A percentile compares a stretch with the other conserved stretches of the same genome.
Evolutionary conservation across 2,113 vertebrate genomes (phyloP).

Genomic region (Corvus moneduloides): DNA sequence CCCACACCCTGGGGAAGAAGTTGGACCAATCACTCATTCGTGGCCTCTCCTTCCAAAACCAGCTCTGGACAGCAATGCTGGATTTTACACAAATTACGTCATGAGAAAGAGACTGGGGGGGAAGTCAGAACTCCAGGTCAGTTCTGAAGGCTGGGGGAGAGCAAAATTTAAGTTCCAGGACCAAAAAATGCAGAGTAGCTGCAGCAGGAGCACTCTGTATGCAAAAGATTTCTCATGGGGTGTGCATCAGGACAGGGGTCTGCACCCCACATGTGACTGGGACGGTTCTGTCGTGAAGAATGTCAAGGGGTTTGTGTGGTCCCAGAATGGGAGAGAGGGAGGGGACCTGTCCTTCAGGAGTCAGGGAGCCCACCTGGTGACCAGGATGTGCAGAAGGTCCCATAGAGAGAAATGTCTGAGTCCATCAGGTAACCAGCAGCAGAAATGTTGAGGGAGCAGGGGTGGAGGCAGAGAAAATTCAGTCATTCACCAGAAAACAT

Average conservation of each 20-base stretch:
- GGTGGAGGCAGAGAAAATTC: background rate
- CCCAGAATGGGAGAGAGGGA: background rate
- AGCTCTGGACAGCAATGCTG: background rate
- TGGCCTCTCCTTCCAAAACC: background rate
- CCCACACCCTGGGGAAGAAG: background rate
- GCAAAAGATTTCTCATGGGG: background rate
- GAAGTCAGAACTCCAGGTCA: background rate
- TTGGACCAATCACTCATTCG: background rate
- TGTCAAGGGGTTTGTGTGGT: background rate
- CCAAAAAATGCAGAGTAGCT: background rate
- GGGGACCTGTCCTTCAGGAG: background rate
- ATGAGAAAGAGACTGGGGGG: rapidly evolving
- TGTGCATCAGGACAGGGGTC: background rate
- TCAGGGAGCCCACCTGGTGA: background rate
- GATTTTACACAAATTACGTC: background rate
- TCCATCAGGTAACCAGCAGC: background rate
- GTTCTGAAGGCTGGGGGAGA: background rate
- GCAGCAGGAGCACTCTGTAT: background rate
- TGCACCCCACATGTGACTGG: background rate
- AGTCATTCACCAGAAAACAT: background rate
- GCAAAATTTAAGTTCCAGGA: background rate
- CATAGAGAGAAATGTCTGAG: background rate
- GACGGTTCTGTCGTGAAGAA: background rate
- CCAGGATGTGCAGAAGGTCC: background rate
- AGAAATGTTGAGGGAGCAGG: background rate